phyloP scores from a whole-genome alignment of 2,797 vertebrate genomes.

The Coregonus sp. region DNA sequence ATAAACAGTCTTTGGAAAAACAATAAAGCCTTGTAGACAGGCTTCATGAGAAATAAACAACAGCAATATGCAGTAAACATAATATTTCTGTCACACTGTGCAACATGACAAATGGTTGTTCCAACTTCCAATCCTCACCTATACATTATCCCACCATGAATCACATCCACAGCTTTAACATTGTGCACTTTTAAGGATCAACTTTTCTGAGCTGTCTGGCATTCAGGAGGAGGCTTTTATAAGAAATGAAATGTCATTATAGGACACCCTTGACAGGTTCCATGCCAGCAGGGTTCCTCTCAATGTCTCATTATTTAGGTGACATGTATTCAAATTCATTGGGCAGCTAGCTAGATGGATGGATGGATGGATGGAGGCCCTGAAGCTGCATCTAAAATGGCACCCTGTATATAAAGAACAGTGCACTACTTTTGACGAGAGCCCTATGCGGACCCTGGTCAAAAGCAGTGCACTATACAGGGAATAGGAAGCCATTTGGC shows the following conservation, averaged over 20 bases:
- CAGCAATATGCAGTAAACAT: slow-evolving; percentile 26
- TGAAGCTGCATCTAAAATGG: background rate
- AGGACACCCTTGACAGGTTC: slow-evolving; percentile 20
- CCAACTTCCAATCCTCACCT: slow-evolving; percentile 19
- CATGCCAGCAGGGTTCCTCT: slow-evolving; percentile 42
- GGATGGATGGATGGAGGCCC: background rate
- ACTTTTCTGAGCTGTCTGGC: slow-evolving; percentile 36
- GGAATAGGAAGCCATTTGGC: background rate
- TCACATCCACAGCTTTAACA: slow-evolving; percentile 27
- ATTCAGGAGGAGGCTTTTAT: background rate
- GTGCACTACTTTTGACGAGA: background rate
- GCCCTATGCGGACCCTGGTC: background rate
- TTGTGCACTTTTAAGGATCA: slow-evolving; percentile 47
- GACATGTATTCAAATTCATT: slow-evolving; percentile 64
- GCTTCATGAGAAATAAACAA: slow-evolving; percentile 49
- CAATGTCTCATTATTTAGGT: slow-evolving; percentile 58
- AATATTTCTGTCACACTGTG: slow-evolving; percentile 42
- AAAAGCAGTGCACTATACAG: no score
- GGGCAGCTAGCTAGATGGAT: slow-evolving; percentile 9
- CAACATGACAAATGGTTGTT: slow-evolving; percentile 55
- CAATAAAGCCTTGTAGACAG: background rate
- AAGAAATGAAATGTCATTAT: slow-evolving; percentile 39
- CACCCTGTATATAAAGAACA: no score
- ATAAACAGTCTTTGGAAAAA: slow-evolving; percentile 8
- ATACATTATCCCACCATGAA: slow-evolving; percentile 61